A percentile compares a stretch with the other conserved stretches of the same genome.
phyloP scores from a whole-genome alignment of 2,888 invertebrate species.

The Nephrotoma guestfalica region DNA sequence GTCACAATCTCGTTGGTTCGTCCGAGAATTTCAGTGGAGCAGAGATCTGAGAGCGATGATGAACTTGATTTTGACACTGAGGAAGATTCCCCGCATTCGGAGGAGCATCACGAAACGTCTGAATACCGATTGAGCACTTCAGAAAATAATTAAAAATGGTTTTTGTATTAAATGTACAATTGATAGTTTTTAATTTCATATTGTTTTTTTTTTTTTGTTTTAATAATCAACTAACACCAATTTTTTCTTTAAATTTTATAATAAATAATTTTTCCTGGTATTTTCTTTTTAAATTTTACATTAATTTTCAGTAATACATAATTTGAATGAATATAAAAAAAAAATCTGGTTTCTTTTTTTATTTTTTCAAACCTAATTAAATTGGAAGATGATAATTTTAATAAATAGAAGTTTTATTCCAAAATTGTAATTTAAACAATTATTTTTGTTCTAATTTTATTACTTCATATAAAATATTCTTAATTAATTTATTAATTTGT shows the following conservation, averaged over 20 bases:
- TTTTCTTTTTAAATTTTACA: not conserved
- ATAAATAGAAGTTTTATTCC: not conserved
- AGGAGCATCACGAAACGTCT: no score
- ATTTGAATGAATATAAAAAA: not conserved
- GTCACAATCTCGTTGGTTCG: not conserved
- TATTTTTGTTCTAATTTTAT: not conserved
- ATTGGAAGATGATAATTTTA: not conserved
- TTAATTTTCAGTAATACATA: not conserved
- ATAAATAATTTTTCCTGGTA: not conserved
- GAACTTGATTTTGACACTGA: not conserved
- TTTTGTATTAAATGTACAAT: not conserved
- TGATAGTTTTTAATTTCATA: conserved; percentile 3
- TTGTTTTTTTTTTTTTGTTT: conserved; percentile 4
- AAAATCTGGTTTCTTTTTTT: not conserved
- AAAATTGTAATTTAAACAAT: not conserved
- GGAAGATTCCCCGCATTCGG: no score
- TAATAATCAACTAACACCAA: not conserved
- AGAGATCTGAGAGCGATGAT: not conserved
- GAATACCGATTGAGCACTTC: not conserved
- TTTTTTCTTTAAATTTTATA: not conserved
- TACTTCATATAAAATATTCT: not conserved
- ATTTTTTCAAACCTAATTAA: not conserved
- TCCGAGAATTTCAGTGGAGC: not conserved
- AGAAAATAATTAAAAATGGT: not conserved
- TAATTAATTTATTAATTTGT: not conserved